Evolutionary conservation across 2,888 invertebrate species (phyloP), one percentile per base, ranked within the genome.

Genomic region (Seladonia tumulorum): DNA sequence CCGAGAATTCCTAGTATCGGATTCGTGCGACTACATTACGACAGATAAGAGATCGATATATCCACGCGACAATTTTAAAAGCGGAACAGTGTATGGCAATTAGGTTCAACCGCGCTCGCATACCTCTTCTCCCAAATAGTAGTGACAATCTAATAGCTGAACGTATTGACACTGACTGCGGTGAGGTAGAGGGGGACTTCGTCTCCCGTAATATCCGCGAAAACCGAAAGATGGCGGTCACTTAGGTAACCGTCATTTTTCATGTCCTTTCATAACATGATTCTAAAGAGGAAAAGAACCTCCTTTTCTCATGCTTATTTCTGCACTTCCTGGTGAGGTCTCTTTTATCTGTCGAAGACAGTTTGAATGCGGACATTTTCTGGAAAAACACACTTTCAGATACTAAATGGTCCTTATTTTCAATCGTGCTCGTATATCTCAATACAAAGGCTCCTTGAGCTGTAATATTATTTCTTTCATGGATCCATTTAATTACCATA

Each of bases 41-140:
- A 18, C 29, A 25, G 85, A 85, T 77, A 86, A 81, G 60, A 25
- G 76, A 70, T 80, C 77, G 74, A 76, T 72, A 47, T 39, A 25
- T 39, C 72, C 10, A 18, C 76, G 60, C 49, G 73, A 68, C 49
- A 68, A 76, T 84, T 76, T 79, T 68, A 76, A 70, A 76, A 47
- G 66, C 76, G 71, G 73, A 80, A 76, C 76, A 74, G 72, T 68
- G 35, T 16, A 60, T 35, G 47, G 49, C 76, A 76, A 86, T 86
- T 76, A 82, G 25, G 76, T 53, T 35, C 35, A 16, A 72, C 29
- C 53, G 29, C 72, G 53, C 47, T 78, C 83, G 84, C 18, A n/a
- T 57, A 5, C 60, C 42, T 47, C 57, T 57, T 12, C n/a, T 76
- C 29, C 25, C 66, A 47, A 84, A 83, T 53, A 45, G 5, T 22